phyloP scores from a whole-genome alignment of 2,797 vertebrate genomes.

The Lacerta viridis region DNA sequence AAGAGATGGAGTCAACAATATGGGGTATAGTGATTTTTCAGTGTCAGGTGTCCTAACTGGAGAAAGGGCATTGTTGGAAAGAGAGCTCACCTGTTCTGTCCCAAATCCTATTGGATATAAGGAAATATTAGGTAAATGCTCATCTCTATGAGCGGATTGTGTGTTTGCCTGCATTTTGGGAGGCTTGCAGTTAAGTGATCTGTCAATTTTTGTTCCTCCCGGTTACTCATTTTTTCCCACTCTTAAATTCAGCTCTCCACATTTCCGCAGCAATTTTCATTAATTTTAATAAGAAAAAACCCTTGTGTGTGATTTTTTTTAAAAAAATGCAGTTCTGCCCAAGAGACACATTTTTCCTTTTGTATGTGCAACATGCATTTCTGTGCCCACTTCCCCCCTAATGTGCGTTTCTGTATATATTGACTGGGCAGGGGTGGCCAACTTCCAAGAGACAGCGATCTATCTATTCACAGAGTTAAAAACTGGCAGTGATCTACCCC shows the following conservation, averaged over 20 bases:
- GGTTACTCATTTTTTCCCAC: neutral
- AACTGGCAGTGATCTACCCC: too few species aligned
- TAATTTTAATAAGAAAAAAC: too few species aligned
- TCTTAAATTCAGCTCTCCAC: neutral
- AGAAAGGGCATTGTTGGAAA: constrained; percentile 52
- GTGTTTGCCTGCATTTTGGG: neutral
- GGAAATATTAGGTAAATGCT: constrained; percentile 60
- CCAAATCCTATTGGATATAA: constrained; percentile 43
- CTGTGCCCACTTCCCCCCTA: too few species aligned
- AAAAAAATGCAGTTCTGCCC: too few species aligned
- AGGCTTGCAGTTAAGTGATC: neutral
- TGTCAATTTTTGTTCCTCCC: neutral
- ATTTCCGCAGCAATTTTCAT: neutral
- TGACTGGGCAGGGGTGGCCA: too few species aligned
- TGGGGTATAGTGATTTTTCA: neutral
- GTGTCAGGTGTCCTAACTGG: neutral
- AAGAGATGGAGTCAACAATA: neutral
- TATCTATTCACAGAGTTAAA: too few species aligned
- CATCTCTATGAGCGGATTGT: neutral
- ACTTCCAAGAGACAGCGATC: too few species aligned
- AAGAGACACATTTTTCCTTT: too few species aligned
- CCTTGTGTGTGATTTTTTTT: too few species aligned
- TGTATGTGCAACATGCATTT: too few species aligned
- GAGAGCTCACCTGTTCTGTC: constrained; percentile 51
- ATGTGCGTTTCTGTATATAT: too few species aligned